Base-by-base conservation (phyloP, 2,113 vertebrate species). In the Pardalotus punctatus region DNA sequence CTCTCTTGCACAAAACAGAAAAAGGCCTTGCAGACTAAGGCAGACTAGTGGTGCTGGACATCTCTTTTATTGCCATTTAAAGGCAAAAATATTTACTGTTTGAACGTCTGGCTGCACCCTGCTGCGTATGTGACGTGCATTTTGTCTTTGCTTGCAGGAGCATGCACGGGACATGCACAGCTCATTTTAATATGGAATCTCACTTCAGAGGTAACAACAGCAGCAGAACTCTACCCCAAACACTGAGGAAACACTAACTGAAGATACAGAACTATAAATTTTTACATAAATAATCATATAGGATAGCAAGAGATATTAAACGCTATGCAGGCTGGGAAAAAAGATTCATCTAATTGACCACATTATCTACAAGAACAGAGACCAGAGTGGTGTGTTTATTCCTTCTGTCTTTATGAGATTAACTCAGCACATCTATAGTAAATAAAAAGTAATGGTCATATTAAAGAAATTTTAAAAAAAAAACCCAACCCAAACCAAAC, bases 61-160 rank as follows among this genome's bases (percentile, higher is more conserved):
- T 33, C 19, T 57, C 45, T 61, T 65, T 65, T 31, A 67, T 3
- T 43, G 36, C 33, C 20, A 27, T 71, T 79, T 50, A 17, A 51
- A 48, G 28, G 28, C 24, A 83, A 81, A 81, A 78, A 29, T 47
- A 64, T 62, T 86, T 64, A 74, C 29, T 67, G 6, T 35, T 40
- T 73, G 19, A 35, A 88, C 76, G 40, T 36, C 62, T 69, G 48
- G 27, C 53, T 38, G 22, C 36, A 61, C 9, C 5, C 22, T 64
- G 11, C 5, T 64, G 31, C 0, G 0, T 29, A 38, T 23, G 60
- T 29, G 16, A 60, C 0, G 1, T 28, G 19, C 14, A 65, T 38
- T 79, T 43, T 43, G 31, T 22, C 54, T 66, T 65, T 51, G 43
- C 43, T 58, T 64, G 11, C 23, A 54, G 64, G 8, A 77, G 14